Base-by-base conservation (phyloP, 2,888 invertebrate species). In the Leucoptera coffeella region DNA sequence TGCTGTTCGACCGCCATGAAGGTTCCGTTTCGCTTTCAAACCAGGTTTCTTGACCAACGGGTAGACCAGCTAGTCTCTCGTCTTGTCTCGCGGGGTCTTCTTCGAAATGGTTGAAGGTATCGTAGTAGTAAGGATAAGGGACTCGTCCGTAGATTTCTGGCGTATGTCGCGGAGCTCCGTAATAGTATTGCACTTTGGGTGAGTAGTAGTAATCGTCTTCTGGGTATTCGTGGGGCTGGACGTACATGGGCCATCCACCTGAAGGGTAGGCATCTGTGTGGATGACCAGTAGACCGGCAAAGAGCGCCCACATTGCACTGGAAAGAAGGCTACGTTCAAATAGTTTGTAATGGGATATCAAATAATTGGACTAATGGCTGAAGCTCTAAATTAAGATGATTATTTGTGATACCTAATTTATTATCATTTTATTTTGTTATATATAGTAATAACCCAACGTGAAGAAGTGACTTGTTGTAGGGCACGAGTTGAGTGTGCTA, bases 31-130 rank as follows among this genome's bases (percentile, higher is more conserved):
- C 76, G 34, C 67, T 74, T 44, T 79, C 78, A 36, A 74, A 80
- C 64, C 77, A 76, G 10, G 77, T 77, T 45, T 80, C 80, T 41
- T 80, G 79, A n/a, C 78, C 79, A 14, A 79, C 75, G 1, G 79
- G 78, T 17, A 78, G 57, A 9, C 76, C 61, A 21, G 76, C 73
- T 40, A 78, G 69, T 26, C 77, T 56, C 42, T 79, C 77, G 34
- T 76, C 75, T 42, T 80, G 78, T 28, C 74, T 72, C 20, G 77
- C 55, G 19, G 78, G 71, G 33, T 74, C 75, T 33, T 79, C 80
- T 35, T 78, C 74, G 35, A 74, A 73, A 31, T 73, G 71, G 5
- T 69, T 57, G 40, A 74, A 74, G 1, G 62, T 51, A 30, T 64
- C 61, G 32, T 62, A 60, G 28, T 55, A 73, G 50, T 62, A 59